These are phyloP conservation scores for Paramormyrops hopkinsi DNA, from an alignment of 2,797 vertebrate species.

Conservation along the genomic window DNA sequence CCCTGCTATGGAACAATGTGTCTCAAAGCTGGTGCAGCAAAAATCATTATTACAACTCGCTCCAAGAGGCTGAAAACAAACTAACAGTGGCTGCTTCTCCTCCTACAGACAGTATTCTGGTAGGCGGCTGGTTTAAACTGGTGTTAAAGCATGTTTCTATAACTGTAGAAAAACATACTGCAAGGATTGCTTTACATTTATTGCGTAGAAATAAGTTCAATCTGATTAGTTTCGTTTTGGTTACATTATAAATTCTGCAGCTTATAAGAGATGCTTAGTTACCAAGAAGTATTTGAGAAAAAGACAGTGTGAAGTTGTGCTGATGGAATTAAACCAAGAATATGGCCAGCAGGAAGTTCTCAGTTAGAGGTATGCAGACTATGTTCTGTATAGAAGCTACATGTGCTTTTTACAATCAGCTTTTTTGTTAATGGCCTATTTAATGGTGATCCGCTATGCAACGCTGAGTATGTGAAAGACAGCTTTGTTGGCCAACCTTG, in stretches of 20 bases:
- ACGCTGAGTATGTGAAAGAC: slow-evolving; percentile 41
- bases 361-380: neutral
- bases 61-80: neutral
- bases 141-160: neutral
- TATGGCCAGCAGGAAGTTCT: neutral
- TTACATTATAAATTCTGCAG: neutral
- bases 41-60: neutral
- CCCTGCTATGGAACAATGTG: neutral
- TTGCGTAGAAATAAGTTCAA: neutral
- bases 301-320: neutral
- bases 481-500: slow-evolving; percentile 30
- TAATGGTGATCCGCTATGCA: slow-evolving; percentile 34
- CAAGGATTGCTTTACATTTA: neutral
- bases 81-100: neutral
- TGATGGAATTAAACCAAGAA: neutral
- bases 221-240: neutral
- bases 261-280: neutral
- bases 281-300: neutral
- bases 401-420: slow-evolving; percentile 36
- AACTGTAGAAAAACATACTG: neutral
- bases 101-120: neutral
- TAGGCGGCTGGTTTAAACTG: neutral
- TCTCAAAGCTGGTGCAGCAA: neutral
- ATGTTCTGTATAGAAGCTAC: neutral
- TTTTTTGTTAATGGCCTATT: slow-evolving; percentile 40